Conservation (phyloP, 1,140 invertebrate species). For the Melitaea cinxia region DNA sequence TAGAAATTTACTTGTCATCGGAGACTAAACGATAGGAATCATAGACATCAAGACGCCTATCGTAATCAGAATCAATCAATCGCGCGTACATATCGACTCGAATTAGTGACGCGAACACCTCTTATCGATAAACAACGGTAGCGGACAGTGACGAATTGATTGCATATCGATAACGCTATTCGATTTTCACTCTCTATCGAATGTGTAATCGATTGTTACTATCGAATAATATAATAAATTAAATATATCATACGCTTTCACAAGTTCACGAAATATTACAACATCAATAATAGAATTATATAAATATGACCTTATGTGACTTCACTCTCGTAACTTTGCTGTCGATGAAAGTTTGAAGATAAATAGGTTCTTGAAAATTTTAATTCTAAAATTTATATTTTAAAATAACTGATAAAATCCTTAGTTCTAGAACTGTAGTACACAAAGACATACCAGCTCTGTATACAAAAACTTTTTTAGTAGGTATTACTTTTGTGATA, state of each 20-base stretch:
- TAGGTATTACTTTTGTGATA: too few relatives aligned
- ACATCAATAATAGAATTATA: background rate
- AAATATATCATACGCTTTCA: slow-evolving; percentile 23
- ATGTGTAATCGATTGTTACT: slow-evolving; percentile 26
- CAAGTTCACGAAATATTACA: background rate
- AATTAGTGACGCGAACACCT: slow-evolving; percentile 50
- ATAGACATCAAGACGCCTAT: slow-evolving; percentile 46
- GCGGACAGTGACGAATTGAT: slow-evolving; percentile 42
- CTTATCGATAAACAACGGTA: slow-evolving; percentile 53
- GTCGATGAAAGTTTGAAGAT: too few relatives aligned
- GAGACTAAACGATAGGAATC: slow-evolving; percentile 42
- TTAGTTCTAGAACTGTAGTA: too few relatives aligned
- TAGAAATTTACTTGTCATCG: slow-evolving; percentile 28
- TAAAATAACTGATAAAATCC: too few relatives aligned
- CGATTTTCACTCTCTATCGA: slow-evolving; percentile 38
- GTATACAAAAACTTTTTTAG: too few relatives aligned
- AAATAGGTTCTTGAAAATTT: too few relatives aligned
- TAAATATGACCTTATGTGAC: background rate
- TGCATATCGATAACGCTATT: slow-evolving; percentile 31
- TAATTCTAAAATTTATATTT: too few relatives aligned
- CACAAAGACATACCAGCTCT: too few relatives aligned
- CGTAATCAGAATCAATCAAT: slow-evolving; percentile 52
- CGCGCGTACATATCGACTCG: slow-evolving; percentile 35
- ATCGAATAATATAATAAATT: slow-evolving; percentile 27
- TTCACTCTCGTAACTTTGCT: too few relatives aligned